Percentiles rank a stretch among this genome's conserved stretches.
Evolutionary conservation across 2,888 invertebrate species (phyloP).

Genomic region (Ophonus ardosiacus): DNA sequence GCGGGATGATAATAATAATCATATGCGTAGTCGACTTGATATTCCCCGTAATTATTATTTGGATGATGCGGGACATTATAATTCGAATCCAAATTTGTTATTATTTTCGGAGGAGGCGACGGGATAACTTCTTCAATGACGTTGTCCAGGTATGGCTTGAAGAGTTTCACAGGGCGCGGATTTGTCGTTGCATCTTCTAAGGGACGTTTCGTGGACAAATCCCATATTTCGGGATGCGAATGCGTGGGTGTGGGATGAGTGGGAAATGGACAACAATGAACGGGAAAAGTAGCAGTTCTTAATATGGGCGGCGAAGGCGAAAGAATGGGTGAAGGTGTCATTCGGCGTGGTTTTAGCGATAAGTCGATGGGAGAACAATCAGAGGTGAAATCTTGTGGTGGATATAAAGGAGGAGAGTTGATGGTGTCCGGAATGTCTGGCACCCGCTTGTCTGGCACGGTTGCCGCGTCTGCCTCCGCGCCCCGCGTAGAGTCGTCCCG

Average conservation of each 20-base stretch:
- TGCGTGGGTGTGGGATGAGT: constrained; percentile 63
- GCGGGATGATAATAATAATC: constrained; percentile 49
- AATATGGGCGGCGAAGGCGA: constrained; percentile 65
- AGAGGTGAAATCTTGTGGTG: too few species aligned
- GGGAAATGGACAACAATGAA: constrained; percentile 64
- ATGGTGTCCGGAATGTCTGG: constrained; percentile 64
- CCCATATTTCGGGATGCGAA: constrained; percentile 70
- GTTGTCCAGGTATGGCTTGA: constrained; percentile 78
- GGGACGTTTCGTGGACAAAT: constrained; percentile 71
- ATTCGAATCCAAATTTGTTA: neutral
- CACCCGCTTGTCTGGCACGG: constrained; percentile 63
- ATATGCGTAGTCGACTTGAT: constrained; percentile 28
- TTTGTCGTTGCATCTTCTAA: constrained; percentile 69
- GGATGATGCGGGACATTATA: neutral
- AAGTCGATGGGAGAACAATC: constrained; percentile 73
- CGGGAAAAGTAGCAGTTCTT: neutral
- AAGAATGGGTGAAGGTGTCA: constrained; percentile 61
- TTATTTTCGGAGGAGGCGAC: neutral
- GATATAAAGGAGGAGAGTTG: constrained; percentile 14
- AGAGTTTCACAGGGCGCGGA: constrained; percentile 84
- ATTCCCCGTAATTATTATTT: constrained; percentile 39
- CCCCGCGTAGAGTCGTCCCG: constrained; percentile 72
- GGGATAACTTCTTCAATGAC: constrained; percentile 30
- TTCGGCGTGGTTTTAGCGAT: constrained; percentile 71
- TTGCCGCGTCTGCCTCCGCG: constrained; percentile 61